phyloP scores from a whole-genome alignment of 2,797 vertebrate species.

The Poeciliopsis gracilis region DNA sequence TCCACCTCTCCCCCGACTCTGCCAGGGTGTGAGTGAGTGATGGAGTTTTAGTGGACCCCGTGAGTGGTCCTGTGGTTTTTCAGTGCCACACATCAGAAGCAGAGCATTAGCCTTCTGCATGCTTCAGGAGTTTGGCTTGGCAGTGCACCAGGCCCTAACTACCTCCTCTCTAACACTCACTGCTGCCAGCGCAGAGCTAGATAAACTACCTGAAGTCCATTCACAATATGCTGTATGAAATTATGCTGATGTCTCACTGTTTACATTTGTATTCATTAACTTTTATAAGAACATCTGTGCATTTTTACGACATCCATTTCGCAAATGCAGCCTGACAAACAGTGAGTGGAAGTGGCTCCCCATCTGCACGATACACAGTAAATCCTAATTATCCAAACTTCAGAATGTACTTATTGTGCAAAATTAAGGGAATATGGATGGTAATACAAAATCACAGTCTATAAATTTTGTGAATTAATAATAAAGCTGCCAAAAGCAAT shows the following conservation, averaged over 20 bases:
- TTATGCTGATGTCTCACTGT: slow-evolving; percentile 58
- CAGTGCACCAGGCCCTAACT: slow-evolving; percentile 81
- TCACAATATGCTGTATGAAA: slow-evolving; percentile 45
- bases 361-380: slow-evolving; percentile 69
- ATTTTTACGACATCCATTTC: slow-evolving; percentile 71
- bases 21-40: slow-evolving; percentile 79
- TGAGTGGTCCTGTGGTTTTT: slow-evolving; percentile 78
- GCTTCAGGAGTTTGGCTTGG: slow-evolving; percentile 84
- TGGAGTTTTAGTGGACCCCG: slow-evolving; percentile 84
- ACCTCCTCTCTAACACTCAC: slow-evolving; percentile 68
- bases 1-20: slow-evolving; percentile 52
- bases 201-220: slow-evolving; percentile 62
- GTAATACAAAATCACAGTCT: slow-evolving; percentile 62
- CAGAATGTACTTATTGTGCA: slow-evolving; percentile 37
- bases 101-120: slow-evolving; percentile 78
- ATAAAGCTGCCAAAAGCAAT: slow-evolving; percentile 57
- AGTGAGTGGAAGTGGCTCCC: slow-evolving; percentile 54
- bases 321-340: slow-evolving; percentile 55
- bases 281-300: slow-evolving; percentile 65
- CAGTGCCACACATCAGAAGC: slow-evolving; percentile 77
- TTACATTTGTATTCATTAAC: slow-evolving; percentile 76
- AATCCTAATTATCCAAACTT: slow-evolving; percentile 71
- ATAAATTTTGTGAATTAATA: slow-evolving; percentile 61
- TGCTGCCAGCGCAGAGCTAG: slow-evolving; percentile 63
- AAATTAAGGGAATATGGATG: slow-evolving; percentile 65